Evolutionary conservation across 2,888 invertebrate genomes (phyloP).

Genomic region (Cataglyphis altisquamis): DNA sequence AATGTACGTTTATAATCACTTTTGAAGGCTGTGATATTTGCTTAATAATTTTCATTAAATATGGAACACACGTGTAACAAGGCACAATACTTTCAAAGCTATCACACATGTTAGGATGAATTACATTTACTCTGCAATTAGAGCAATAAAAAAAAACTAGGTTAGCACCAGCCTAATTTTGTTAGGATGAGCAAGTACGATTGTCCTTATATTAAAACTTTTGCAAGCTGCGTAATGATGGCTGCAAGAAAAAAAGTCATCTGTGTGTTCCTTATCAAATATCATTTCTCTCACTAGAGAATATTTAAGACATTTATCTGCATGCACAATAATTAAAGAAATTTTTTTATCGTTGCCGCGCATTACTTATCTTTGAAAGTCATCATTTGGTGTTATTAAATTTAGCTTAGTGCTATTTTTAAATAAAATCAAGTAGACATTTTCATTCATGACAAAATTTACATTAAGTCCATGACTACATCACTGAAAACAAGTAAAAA

Average conservation of each 20-base stretch:
- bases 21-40: constrained; percentile 68
- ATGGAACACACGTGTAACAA: constrained; percentile 84
- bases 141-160: constrained; percentile 71
- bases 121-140: constrained; percentile 69
- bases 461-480: constrained; percentile 52
- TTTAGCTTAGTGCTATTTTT: constrained; percentile 42
- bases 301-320: constrained; percentile 2
- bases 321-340: constrained; percentile 22
- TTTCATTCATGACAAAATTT: constrained; percentile 49
- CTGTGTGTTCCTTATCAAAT: constrained; percentile 37
- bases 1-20: constrained; percentile 77
- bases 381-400: constrained; percentile 48
- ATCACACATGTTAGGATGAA: constrained; percentile 83
- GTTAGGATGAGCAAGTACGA: constrained; percentile 72
- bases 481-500: constrained; percentile 60
- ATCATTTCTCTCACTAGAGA: constrained; percentile 15
- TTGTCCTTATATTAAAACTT: constrained; percentile 67
- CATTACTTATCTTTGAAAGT: constrained; percentile 45
- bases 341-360: constrained; percentile 49
- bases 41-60: constrained; percentile 72
- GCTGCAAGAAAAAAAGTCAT: constrained; percentile 69
- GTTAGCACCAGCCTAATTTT: constrained; percentile 80
- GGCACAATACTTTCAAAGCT: constrained; percentile 82
- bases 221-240: constrained; percentile 65
- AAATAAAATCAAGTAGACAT: constrained; percentile 26